These are phyloP conservation scores for Jacana jacana DNA, from an alignment of 2,113 vertebrate species.

Conservation along the genomic window DNA sequence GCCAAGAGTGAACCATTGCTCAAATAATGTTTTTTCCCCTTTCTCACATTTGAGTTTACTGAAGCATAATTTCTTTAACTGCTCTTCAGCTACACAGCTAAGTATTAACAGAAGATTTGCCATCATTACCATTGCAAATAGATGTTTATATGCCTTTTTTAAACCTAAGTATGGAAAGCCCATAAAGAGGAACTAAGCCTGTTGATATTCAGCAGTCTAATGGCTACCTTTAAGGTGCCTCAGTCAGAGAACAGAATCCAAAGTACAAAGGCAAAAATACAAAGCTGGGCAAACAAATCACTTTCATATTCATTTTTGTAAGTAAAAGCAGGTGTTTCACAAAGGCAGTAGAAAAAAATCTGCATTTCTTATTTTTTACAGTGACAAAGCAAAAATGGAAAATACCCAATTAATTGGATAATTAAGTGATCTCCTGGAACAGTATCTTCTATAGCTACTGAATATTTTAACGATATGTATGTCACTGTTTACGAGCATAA, in stretches of 20 bases:
- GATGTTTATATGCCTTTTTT: constrained; percentile 9
- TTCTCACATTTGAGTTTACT: neutral
- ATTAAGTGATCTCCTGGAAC: neutral
- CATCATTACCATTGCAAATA: constrained; percentile 37
- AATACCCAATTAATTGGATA: constrained; percentile 8
- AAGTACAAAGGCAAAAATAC: neutral
- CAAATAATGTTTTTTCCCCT: neutral
- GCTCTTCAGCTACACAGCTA: neutral
- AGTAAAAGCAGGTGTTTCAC: neutral
- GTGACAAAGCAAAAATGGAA: constrained; percentile 3
- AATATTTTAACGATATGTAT: constrained; percentile 55
- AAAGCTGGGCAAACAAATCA: neutral
- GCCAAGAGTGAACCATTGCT: neutral
- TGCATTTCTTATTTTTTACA: neutral
- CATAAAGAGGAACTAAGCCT: neutral
- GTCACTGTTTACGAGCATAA: neutral
- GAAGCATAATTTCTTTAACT: neutral
- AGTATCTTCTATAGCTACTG: constrained; percentile 29
- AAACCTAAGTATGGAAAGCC: neutral
- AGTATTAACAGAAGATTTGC: neutral
- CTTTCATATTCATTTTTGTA: neutral
- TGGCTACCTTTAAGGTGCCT: neutral
- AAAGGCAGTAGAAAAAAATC: neutral
- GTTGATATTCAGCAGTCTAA: neutral
- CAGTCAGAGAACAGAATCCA: neutral